A percentile compares a stretch with the other conserved stretches of the same genome.
phyloP scores from a whole-genome alignment of 2,888 invertebrate species.

The Nebria salina region DNA sequence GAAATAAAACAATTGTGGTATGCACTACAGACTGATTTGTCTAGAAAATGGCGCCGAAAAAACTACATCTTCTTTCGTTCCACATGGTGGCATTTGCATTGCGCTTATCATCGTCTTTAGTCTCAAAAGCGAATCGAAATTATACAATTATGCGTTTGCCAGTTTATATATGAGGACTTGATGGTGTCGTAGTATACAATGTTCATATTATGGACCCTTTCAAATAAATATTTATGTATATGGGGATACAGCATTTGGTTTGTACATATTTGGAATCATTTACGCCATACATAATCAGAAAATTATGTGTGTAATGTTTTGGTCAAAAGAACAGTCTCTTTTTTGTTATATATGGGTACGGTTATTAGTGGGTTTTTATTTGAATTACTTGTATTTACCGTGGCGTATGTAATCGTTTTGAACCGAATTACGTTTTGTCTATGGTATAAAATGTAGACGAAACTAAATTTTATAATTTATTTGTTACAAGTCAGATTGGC shows the following conservation, averaged over 20 bases:
- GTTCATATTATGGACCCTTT: constrained; percentile 16
- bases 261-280: too few relatives aligned
- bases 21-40: constrained; percentile 21
- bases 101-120: not conserved
- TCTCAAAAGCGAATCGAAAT: not conserved
- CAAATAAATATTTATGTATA: constrained; percentile 11
- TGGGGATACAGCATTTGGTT: too few relatives aligned
- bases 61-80: not conserved
- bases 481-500: too few relatives aligned
- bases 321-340: not conserved
- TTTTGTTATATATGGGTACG: not conserved
- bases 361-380: too few relatives aligned
- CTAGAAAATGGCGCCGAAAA: not conserved
- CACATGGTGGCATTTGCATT: not conserved
- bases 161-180: not conserved
- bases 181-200: constrained; percentile 7
- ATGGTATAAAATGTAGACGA: too few relatives aligned
- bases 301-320: not conserved
- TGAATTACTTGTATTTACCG: too few relatives aligned
- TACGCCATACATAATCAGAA: not conserved
- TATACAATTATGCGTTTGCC: not conserved
- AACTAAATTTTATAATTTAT: too few relatives aligned
- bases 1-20: constrained; percentile 2
- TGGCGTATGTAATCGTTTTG: too few relatives aligned
- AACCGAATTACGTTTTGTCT: too few relatives aligned